Percentiles rank a stretch among this genome's conserved stretches.
Conservation (phyloP, 2,797 vertebrate species). For the Gambelia wislizenii region DNA sequence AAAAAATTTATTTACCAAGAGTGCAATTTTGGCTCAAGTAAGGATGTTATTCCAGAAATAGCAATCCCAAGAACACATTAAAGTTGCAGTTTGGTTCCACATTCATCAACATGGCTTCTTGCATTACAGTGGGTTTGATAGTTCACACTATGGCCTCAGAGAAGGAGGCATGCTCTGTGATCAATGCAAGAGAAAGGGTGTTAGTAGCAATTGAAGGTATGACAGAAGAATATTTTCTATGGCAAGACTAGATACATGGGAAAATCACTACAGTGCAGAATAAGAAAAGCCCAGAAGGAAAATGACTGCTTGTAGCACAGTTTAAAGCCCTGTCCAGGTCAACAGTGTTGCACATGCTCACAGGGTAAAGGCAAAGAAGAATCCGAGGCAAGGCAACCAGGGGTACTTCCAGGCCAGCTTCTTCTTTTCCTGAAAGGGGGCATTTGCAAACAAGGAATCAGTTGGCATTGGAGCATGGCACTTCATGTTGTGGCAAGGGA, state of each 20-base stretch:
- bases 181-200: slow-evolving; percentile 19
- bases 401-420: background rate
- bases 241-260: slow-evolving; percentile 19
- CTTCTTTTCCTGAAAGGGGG: background rate
- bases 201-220: slow-evolving; percentile 25
- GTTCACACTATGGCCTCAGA: slow-evolving; percentile 21
- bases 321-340: slow-evolving; percentile 9
- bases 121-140: background rate
- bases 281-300: background rate
- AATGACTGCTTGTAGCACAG: slow-evolving; percentile 22
- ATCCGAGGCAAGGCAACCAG: background rate
- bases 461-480: background rate
- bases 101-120: background rate
- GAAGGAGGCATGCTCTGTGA: background rate
- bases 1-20: slow-evolving; percentile 58
- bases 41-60: slow-evolving; percentile 44
- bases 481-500: background rate
- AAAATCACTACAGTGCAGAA: background rate
- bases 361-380: background rate
- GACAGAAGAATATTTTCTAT: background rate
- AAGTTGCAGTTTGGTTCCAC: background rate
- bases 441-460: background rate
- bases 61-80: background rate
- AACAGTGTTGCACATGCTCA: background rate
- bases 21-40: slow-evolving; percentile 58